These are phyloP conservation scores for Drosophila ercepeae DNA, from an alignment of 1,140 invertebrate genomes.

Conservation along the genomic window DNA sequence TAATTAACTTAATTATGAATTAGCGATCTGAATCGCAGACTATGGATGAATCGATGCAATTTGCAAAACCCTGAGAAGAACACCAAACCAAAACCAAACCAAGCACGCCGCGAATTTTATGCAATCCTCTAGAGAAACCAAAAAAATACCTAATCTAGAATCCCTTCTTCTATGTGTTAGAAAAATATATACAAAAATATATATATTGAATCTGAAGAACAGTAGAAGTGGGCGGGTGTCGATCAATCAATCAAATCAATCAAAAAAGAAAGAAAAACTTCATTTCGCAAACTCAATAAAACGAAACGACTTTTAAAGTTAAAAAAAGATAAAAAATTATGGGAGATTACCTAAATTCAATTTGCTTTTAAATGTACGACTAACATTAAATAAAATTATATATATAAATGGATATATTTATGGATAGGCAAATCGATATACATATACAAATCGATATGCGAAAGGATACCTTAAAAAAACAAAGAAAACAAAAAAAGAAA, in stretches of 20 bases:
- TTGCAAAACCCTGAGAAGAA: conserved; percentile 2
- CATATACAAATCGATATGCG: conserved; percentile 5
- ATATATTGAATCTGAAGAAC: neutral
- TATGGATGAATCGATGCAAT: conserved; percentile 17
- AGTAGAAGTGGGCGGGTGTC: conserved; percentile 4
- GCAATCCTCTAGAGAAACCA: conserved; percentile 13
- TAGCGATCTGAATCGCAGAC: conserved; percentile 3
- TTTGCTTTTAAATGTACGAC: conserved; percentile 71
- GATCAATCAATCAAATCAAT: conserved; percentile 41
- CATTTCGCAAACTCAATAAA: conserved; percentile 62
- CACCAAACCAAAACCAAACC: conserved; percentile 12
- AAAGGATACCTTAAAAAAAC: neutral
- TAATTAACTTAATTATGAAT: conserved; percentile 14
- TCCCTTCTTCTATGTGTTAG: conserved; percentile 17
- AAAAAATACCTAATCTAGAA: conserved; percentile 13
- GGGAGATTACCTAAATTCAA: conserved; percentile 42
- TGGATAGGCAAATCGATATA: conserved; percentile 17
- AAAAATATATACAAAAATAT: neutral
- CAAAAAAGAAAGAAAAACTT: conserved; percentile 18
- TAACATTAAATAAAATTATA: conserved; percentile 51
- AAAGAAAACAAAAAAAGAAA: neutral
- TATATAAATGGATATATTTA: conserved; percentile 27
- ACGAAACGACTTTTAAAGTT: conserved; percentile 78
- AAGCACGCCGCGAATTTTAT: conserved; percentile 25
- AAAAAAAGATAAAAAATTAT: conserved; percentile 34